Evolutionary conservation across 1,140 invertebrate species (phyloP).

Genomic region (Leguminivora glycinivorella): DNA sequence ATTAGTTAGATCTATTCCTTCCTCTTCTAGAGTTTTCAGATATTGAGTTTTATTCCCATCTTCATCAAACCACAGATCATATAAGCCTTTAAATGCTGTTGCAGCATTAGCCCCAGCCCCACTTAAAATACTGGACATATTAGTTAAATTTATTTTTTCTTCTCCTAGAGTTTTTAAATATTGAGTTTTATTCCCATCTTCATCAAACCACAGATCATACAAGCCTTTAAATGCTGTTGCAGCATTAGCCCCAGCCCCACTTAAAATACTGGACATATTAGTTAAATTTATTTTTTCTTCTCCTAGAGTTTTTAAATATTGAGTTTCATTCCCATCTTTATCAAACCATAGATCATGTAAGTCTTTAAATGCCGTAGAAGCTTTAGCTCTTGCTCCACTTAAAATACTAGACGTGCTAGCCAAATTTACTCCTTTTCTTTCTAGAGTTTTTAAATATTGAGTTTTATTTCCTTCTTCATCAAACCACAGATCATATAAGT

Average conservation of each 20-base stretch:
- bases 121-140: constrained; percentile 45
- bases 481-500: too few relatives aligned
- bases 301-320: constrained; percentile 40
- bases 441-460: constrained; percentile 32
- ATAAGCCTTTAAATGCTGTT: too few relatives aligned
- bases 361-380: constrained; percentile 37
- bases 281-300: constrained; percentile 37
- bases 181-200: constrained; percentile 40
- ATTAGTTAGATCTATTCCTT: too few relatives aligned
- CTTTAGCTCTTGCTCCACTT: constrained; percentile 32
- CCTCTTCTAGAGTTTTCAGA: too few relatives aligned
- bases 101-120: constrained; percentile 34
- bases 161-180: constrained; percentile 43
- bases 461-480: too few relatives aligned
- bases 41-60: too few relatives aligned
- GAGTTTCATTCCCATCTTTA: constrained; percentile 40
- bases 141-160: constrained; percentile 37
- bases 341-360: constrained; percentile 47
- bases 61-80: too few relatives aligned
- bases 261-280: constrained; percentile 44
- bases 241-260: constrained; percentile 35
- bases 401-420: constrained; percentile 38
- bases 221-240: too few relatives aligned
- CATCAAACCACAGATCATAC: constrained; percentile 44
- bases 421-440: constrained; percentile 36